Evolutionary conservation across 1,140 invertebrate genomes (phyloP), one percentile per base, ranked within the genome.

Genomic region (Akabosia matsudoensis): DNA sequence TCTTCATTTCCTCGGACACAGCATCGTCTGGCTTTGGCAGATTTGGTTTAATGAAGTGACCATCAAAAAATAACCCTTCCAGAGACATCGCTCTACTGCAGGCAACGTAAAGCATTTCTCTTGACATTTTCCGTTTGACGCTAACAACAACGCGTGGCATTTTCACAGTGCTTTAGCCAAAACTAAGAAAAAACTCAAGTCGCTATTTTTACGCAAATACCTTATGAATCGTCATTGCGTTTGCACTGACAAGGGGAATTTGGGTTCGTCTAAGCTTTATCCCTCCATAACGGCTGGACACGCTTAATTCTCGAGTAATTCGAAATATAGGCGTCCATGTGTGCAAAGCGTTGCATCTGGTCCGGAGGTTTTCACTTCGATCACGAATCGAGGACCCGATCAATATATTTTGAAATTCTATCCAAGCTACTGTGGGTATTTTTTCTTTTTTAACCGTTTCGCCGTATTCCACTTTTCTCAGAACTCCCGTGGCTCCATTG

Each of bases 401-500:
- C 22, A 64, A 7, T 4, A 24, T 10, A 64, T 64, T 64, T 64
- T 4, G 13, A 28, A 64, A 64, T 10, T 4, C 22, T 7, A 64
- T 4, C 56, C 56, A 64, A 64, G 56, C 56, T n/a, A 4, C 4
- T 64, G 10, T 64, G 10, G 56, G 56, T 14, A 64, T 22, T 24
- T 24, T 4, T 22, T 64, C 26, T 10, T 28, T 28, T 10, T n/a
- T 22, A 10, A 13, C 7, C 26, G 56, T 64, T 22, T 10, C 26
- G 18, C 56, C 56, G 26, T 10, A 64, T 7, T 64, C 56, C 7
- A 64, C 24, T 22, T 64, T n/a, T 22, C 7, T 22, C 22, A 64
- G 22, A 28, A 24, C 24, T 22, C 56, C 56, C n/a, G n/a, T 64
- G n/a, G 56, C 18, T 10, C 56, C 56, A 64, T 75, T 75, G 33